These are phyloP conservation scores for Halcyon badia DNA, from an alignment of 2,797 vertebrate genomes.

Conservation along the genomic window DNA sequence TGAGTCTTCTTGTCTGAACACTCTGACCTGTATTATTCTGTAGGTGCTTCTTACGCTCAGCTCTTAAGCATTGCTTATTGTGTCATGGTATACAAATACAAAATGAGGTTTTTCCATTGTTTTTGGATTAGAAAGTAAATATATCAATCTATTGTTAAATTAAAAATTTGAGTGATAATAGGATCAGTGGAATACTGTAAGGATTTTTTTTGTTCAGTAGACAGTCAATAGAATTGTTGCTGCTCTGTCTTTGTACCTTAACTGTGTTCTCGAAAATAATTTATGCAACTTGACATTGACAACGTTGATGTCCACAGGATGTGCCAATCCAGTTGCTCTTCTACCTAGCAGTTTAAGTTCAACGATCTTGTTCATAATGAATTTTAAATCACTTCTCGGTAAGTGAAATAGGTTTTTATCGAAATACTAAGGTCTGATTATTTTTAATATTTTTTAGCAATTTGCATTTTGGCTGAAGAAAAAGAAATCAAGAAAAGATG, in stretches of 20 bases:
- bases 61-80: neutral
- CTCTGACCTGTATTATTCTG: neutral
- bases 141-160: neutral
- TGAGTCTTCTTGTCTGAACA: neutral
- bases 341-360: neutral
- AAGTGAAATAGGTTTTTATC: neutral
- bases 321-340: neutral
- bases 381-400: neutral
- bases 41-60: neutral
- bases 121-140: neutral
- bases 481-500: slow-evolving; percentile 65
- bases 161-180: neutral
- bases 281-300: neutral
- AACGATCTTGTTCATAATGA: neutral
- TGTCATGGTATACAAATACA: neutral
- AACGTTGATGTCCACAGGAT: neutral
- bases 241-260: neutral
- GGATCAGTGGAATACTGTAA: neutral
- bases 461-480: slow-evolving; percentile 14
- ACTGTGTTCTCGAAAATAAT: neutral
- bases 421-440: neutral
- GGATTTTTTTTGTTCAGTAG: neutral
- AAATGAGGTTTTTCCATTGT: neutral
- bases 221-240: neutral
- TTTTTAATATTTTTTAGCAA: slow-evolving; percentile 42